Base-by-base conservation (phyloP, 1,140 invertebrate species). In the Odontomachus brunneus region DNA sequence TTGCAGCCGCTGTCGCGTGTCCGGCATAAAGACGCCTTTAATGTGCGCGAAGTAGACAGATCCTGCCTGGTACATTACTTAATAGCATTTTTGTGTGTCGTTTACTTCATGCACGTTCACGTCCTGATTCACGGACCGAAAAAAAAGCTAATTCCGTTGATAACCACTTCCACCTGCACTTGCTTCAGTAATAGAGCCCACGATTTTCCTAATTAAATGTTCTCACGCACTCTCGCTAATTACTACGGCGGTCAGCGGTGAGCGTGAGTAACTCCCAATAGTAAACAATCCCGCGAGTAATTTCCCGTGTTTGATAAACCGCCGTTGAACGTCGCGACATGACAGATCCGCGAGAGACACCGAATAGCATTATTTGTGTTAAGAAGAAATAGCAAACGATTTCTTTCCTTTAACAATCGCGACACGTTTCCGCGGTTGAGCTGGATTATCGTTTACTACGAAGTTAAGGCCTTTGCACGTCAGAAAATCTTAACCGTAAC, bases 11-110 rank as follows among this genome's bases (percentile, higher is more conserved):
- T 26, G 29, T 33, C 12, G 48, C 33, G 33, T 24, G 57, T 29
- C 19, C n/a, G 26, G 48, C 57, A 80, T 80, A 57, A 66, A 78
- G 63, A 78, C 38, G 51, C 57, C 65, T 80, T 80, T 48, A 48
- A 80, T 9, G 17, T 80, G 26, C 12, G 51, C 26, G 12, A 48
- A 59, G 53, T 80, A 80, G 49, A 80, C 59, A 48, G 65, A 71
- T 57, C 57, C 24, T 38, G 48, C 9, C 19, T n/a, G 44, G 17
- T 69, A 57, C 63, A 67, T 78, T 55, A 55, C 53, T 80, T 71
- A 22, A 80, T 29, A 7, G 24, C 2, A 38, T 19, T 7, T 44
- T 33, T 33, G 29, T 33, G 19, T 26, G 19, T 48, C 65, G 24
- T 69, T 48, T 71, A 48, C 44, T 57, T 48, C 19, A 22, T 44